Conservation (phyloP, 2,113 vertebrate genomes). For the Notarius lentiginosus region DNA sequence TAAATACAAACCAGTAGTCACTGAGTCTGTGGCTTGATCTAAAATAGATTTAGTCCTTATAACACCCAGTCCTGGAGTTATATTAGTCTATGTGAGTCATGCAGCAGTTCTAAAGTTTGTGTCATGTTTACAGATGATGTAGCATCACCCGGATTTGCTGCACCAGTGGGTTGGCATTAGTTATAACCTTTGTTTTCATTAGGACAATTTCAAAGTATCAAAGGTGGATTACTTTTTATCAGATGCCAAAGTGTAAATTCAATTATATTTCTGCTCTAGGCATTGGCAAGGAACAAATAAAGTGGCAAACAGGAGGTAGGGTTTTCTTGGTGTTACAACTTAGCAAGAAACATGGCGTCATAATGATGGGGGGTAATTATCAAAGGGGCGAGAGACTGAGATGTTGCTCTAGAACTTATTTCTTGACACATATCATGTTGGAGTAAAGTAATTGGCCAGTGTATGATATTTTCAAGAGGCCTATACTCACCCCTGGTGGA, state of each 20-base stretch:
- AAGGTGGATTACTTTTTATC: not conserved
- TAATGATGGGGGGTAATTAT: not conserved
- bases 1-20: conserved; percentile 25
- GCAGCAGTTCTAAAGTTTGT: conserved; percentile 15
- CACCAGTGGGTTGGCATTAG: not conserved
- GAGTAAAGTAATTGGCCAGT: not conserved
- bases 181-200: not conserved
- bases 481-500: not conserved
- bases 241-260: conserved; percentile 19
- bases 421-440: not conserved
- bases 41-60: conserved; percentile 32
- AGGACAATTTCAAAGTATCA: not conserved
- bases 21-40: conserved; percentile 5
- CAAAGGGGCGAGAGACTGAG: not conserved
- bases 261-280: not conserved
- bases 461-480: not conserved
- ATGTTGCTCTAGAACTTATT: not conserved
- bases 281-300: not conserved
- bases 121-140: not conserved
- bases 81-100: conserved; percentile 20
- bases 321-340: not conserved
- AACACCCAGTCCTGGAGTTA: conserved; percentile 17
- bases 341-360: not conserved
- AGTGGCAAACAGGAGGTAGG: not conserved
- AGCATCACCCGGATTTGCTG: not conserved